phyloP scores from a whole-genome alignment of 1,140 invertebrate species.

The Portunus trituberculatus region DNA sequence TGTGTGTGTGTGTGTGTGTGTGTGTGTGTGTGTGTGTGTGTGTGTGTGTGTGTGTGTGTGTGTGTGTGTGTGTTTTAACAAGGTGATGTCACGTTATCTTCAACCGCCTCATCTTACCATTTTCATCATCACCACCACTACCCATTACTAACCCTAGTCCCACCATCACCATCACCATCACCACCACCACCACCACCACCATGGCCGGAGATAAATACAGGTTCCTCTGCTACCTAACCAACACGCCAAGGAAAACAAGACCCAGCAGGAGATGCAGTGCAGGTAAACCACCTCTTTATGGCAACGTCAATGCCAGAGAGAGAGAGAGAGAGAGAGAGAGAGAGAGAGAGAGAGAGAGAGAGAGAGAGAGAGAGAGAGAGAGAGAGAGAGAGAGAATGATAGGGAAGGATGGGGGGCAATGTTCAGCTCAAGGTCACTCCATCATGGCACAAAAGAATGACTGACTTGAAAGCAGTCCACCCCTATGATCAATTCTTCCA shows the following conservation, averaged over 20 bases:
- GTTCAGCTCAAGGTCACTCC: neutral
- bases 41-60: no score
- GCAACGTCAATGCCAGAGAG: no score
- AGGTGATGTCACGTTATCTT: neutral
- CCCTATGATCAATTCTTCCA: neutral
- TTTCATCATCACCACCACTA: no score
- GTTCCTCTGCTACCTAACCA: neutral
- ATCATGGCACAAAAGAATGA: neutral
- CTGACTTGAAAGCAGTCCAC: neutral
- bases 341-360: conserved; percentile 28
- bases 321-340: conserved; percentile 8
- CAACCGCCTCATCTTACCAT: neutral
- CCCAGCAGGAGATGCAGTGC: neutral
- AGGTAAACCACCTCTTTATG: no score
- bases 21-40: no score
- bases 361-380: neutral
- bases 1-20: no score
- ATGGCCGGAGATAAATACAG: neutral
- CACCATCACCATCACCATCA: no score
- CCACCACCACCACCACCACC: neutral
- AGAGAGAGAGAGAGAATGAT: neutral
- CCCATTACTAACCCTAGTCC: no score
- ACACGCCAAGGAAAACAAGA: conserved; percentile 10
- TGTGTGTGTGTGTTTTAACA: neutral
- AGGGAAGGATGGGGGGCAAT: neutral